These are phyloP conservation scores for Euphonia xanthogaster DNA, from an alignment of 2,797 vertebrate genomes.

Conservation along the genomic window DNA sequence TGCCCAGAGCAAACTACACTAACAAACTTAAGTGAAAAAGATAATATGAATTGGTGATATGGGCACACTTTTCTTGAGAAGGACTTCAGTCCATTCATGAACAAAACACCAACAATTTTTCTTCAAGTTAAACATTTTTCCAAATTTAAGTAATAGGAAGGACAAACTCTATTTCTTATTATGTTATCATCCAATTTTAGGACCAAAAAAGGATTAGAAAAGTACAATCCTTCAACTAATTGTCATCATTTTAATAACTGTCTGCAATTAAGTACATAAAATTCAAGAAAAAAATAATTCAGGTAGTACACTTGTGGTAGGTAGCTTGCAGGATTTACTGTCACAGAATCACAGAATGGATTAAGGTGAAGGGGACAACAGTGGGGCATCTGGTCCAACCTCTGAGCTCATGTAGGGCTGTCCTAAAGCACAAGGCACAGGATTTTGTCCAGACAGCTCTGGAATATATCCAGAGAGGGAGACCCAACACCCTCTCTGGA, in stretches of 20 bases:
- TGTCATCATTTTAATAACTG: not conserved
- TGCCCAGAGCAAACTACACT: not conserved
- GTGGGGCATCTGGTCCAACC: no score
- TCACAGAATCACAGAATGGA: not conserved
- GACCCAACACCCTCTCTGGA: rapidly evolving
- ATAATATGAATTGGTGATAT: not conserved
- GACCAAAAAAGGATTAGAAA: rapidly evolving
- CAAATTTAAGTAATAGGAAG: not conserved
- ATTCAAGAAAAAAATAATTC: not conserved
- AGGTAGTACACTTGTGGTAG: not conserved
- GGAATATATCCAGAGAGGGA: not conserved
- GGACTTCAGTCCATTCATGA: not conserved
- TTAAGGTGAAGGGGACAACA: not conserved
- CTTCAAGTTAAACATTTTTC: not conserved
- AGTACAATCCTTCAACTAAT: not conserved
- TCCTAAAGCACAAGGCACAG: not conserved
- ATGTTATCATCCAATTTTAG: rapidly evolving
- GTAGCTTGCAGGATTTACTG: not conserved
- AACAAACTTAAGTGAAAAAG: not conserved
- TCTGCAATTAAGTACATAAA: not conserved
- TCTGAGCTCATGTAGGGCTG: not conserved
- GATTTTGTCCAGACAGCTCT: not conserved
- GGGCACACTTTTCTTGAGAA: not conserved
- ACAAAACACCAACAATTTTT: not conserved
- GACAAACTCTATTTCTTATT: not conserved